Conservation (phyloP, 2,888 invertebrate genomes). For the Napeogenes sylphis region DNA sequence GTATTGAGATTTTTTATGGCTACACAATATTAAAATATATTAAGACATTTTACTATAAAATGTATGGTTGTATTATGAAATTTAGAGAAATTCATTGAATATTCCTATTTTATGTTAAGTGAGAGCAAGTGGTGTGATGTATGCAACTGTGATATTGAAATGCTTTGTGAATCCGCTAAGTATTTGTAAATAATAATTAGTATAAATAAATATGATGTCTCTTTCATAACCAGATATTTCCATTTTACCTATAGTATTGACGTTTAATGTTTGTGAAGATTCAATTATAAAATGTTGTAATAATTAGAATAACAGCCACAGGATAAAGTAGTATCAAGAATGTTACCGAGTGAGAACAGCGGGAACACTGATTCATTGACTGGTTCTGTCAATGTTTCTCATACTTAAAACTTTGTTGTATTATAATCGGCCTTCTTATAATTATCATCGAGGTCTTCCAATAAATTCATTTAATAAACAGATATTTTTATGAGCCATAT, state of each 20-base stretch:
- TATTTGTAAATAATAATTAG: constrained; percentile 37
- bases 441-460: constrained; percentile 21
- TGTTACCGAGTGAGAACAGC: not conserved
- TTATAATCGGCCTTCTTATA: constrained; percentile 14
- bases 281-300: no score
- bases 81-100: not conserved
- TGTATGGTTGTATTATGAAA: constrained; percentile 37
- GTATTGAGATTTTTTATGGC: no score
- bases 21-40: not conserved
- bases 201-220: constrained; percentile 13
- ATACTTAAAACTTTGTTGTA: no score
- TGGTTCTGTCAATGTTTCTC: no score
- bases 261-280: not conserved
- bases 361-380: no score
- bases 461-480: constrained; percentile 12
- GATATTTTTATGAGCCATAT: constrained; percentile 14
- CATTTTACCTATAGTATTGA: not conserved
- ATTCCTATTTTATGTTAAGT: not conserved
- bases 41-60: not conserved
- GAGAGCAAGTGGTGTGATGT: constrained; percentile 47
- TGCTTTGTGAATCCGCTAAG: constrained; percentile 57
- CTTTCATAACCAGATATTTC: not conserved
- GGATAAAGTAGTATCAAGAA: not conserved
- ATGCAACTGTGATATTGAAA: constrained; percentile 65
- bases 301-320: no score